phyloP scores from a whole-genome alignment of 1,140 invertebrate species.

The Ceratoteleas bidentatus region DNA sequence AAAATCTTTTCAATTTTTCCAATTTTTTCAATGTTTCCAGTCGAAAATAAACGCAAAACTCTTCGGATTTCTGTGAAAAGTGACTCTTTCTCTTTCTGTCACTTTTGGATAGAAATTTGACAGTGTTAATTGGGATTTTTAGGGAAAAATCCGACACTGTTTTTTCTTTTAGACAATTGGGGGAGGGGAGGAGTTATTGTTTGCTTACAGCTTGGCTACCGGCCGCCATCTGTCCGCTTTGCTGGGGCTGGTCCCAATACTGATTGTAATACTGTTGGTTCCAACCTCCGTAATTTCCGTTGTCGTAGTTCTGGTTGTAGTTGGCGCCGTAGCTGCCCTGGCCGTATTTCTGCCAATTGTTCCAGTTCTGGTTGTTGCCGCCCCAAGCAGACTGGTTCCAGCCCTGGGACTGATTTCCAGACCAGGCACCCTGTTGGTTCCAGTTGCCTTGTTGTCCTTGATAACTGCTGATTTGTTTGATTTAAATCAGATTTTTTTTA shows the following conservation, averaged over 20 bases:
- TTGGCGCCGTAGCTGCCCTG: slow-evolving; percentile 71
- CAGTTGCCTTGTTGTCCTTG: slow-evolving; percentile 68
- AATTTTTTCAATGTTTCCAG: too few relatives aligned
- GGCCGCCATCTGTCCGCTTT: slow-evolving; percentile 70
- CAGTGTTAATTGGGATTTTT: too few relatives aligned
- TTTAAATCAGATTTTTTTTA: too few relatives aligned
- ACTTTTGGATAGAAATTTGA: too few relatives aligned
- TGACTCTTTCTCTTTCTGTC: too few relatives aligned
- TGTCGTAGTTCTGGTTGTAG: slow-evolving; percentile 75
- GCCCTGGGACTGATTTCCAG: slow-evolving; percentile 54
- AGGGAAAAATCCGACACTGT: too few relatives aligned
- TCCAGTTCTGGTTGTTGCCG: slow-evolving; percentile 70
- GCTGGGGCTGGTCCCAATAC: slow-evolving; percentile 78
- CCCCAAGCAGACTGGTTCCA: slow-evolving; percentile 68
- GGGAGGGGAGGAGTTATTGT: slow-evolving; percentile 71
- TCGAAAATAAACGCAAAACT: too few relatives aligned
- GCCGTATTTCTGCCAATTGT: slow-evolving; percentile 77
- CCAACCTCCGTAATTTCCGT: slow-evolving; percentile 78
- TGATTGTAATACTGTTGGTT: slow-evolving; percentile 80
- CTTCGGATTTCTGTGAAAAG: too few relatives aligned
- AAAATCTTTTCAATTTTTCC: too few relatives aligned
- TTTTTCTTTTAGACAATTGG: slow-evolving; percentile 65
- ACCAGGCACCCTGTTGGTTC: slow-evolving; percentile 68
- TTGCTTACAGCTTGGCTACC: slow-evolving; percentile 77
- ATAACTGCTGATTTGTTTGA: too few relatives aligned